These are phyloP conservation scores for Corythornis madagascariensis DNA, from an alignment of 2,113 vertebrate genomes.

Conservation along the genomic window DNA sequence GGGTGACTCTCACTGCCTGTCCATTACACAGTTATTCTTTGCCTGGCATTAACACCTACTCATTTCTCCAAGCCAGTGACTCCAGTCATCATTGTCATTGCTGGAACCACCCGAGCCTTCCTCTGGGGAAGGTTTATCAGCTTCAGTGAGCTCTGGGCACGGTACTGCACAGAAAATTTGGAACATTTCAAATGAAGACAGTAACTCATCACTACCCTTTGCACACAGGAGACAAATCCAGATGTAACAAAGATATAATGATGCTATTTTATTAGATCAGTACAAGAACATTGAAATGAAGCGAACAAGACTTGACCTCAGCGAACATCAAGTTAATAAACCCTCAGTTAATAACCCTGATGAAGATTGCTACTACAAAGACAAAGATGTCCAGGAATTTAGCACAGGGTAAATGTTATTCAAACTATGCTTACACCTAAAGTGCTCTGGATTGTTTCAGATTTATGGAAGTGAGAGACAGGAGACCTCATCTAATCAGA, in stretches of 20 bases:
- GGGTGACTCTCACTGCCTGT: not conserved
- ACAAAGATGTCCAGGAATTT: not conserved
- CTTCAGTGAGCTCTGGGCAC: not conserved
- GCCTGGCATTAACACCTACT: not conserved
- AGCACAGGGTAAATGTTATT: not conserved
- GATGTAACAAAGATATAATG: not conserved
- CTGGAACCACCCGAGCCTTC: not conserved
- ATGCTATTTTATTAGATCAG: not conserved
- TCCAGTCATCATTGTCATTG: rapidly evolving
- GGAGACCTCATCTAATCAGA: not conserved
- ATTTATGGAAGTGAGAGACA: not conserved
- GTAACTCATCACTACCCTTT: not conserved
- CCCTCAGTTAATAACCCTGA: not conserved
- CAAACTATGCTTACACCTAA: not conserved
- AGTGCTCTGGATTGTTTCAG: not conserved
- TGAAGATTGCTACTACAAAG: not conserved
- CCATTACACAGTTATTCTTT: not conserved
- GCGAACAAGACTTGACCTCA: not conserved
- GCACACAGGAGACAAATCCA: not conserved
- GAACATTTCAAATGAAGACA: not conserved
- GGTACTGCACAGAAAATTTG: not conserved
- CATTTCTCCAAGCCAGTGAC: not conserved
- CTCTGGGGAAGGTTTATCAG: not conserved
- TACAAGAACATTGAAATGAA: not conserved
- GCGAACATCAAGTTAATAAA: not conserved